Evolutionary conservation across 2,888 invertebrate species (phyloP).

Genomic region (Girardia tigrina): DNA sequence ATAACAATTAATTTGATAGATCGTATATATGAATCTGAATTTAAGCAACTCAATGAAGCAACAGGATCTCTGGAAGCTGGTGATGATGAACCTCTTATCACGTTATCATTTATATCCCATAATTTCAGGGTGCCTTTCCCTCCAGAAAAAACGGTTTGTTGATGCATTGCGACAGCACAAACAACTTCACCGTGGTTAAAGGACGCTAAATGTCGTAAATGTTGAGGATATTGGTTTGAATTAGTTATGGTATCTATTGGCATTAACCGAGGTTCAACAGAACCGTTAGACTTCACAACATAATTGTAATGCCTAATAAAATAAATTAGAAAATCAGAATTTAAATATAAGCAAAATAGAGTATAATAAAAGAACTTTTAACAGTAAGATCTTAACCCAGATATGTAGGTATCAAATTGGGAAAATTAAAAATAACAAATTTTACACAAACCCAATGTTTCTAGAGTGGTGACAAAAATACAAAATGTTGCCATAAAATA

Average conservation of each 20-base stretch:
- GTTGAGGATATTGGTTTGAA: conserved; percentile 57
- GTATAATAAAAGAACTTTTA: neutral
- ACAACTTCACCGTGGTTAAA: conserved; percentile 89
- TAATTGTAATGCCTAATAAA: conserved; percentile 7
- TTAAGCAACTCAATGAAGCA: conserved; percentile 49
- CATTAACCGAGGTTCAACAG: neutral
- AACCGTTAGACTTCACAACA: neutral
- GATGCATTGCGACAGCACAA: conserved; percentile 81
- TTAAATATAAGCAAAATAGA: neutral
- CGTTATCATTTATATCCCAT: conserved; percentile 63
- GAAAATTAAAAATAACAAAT: neutral
- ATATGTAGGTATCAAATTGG: too few species aligned
- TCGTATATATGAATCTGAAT: conserved; percentile 86
- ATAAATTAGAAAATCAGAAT: neutral
- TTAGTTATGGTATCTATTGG: conserved; percentile 6
- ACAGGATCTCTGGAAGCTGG: conserved; percentile 29
- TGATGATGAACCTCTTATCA: conserved; percentile 24
- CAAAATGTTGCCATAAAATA: too few species aligned
- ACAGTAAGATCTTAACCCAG: neutral
- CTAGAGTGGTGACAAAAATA: too few species aligned
- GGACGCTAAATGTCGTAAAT: conserved; percentile 73
- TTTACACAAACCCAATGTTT: too few species aligned
- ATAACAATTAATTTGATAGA: conserved; percentile 69
- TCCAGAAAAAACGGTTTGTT: conserved; percentile 64
- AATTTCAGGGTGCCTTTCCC: conserved; percentile 94